Evolutionary conservation across 2,888 invertebrate species (phyloP), one percentile per base, ranked within the genome.

Genomic region (Plagodis pulveraria): DNA sequence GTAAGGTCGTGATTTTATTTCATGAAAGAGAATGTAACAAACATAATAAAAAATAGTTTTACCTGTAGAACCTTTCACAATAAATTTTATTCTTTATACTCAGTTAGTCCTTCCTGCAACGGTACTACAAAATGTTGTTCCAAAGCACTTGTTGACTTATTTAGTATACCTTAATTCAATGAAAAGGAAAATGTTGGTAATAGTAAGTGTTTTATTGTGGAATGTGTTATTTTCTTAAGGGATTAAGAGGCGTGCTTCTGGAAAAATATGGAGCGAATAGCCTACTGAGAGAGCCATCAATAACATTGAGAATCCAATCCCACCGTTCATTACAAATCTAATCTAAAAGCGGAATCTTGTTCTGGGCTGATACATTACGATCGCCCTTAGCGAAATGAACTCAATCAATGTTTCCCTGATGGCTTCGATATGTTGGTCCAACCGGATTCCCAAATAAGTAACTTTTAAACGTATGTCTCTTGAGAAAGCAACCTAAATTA

Each of bases 401-500:
- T 68, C 63, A 64, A 69, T 69, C 50, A 63, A 66, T 38, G 38
- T 61, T 71, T 67, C 63, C 70, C 63, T 62, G 64, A 69, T 70
- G 54, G 61, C 45, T 62, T 68, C 65, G 44, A 67, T 67, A 63
- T 38, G 51, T 66, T 56, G 56, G 52, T 50, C 49, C 34, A 69
- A 69, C 65, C 58, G 59, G 63, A 67, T 73, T 69, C 54, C 58
- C 61, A 63, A 62, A 67, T 70, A 59, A 51, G 62, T 65, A 54
- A 70, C 51, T 73, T 77, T 67, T 66, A 66, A 65, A 63, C 56
- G 54, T 63, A 60, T 69, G 70, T 63, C 69, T 70, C 67, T 73
- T 66, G 77, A 78, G 84, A 82, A 81, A 86, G 80, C 72, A 79
- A 76, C 76, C 78, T 74, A 72, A 78, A 80, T 86, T 79, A 73